These are phyloP conservation scores for Hyppa rectilinea DNA, from an alignment of 2,888 invertebrate genomes.

Conservation along the genomic window DNA sequence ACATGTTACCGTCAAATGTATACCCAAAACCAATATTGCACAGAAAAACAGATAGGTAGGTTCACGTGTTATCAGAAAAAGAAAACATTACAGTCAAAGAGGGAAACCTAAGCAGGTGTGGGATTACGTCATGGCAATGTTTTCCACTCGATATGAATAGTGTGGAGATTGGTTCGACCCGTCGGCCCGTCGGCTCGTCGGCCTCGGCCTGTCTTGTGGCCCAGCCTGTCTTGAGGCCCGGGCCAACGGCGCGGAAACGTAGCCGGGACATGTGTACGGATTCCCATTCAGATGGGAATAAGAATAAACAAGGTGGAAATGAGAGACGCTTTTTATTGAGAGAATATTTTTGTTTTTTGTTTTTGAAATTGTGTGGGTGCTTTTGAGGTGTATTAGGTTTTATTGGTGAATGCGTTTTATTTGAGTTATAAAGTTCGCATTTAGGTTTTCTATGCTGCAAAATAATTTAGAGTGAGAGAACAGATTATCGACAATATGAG, in stretches of 20 bases:
- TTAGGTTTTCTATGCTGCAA: neutral
- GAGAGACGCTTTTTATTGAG: constrained; percentile 50
- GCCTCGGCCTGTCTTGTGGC: constrained; percentile 27
- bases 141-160: constrained; percentile 66
- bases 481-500: too few relatives aligned
- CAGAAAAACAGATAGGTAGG: neutral
- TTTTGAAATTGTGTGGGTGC: constrained; percentile 6
- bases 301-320: constrained; percentile 62
- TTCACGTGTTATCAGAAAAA: constrained; percentile 5
- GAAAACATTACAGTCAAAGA: constrained; percentile 17
- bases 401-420: neutral
- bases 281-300: constrained; percentile 64
- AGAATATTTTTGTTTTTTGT: constrained; percentile 32
- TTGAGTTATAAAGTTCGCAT: neutral
- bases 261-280: constrained; percentile 64
- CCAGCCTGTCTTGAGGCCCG: constrained; percentile 57
- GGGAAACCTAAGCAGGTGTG: constrained; percentile 52
- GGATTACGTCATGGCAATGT: constrained; percentile 62
- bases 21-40: neutral
- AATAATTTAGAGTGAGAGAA: neutral
- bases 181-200: constrained; percentile 42
- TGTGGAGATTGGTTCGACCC: constrained; percentile 58
- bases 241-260: constrained; percentile 63
- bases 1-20: neutral
- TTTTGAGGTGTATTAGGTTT: neutral